Conservation (phyloP, 2,797 vertebrate genomes). For the Eremophila alpestris region DNA sequence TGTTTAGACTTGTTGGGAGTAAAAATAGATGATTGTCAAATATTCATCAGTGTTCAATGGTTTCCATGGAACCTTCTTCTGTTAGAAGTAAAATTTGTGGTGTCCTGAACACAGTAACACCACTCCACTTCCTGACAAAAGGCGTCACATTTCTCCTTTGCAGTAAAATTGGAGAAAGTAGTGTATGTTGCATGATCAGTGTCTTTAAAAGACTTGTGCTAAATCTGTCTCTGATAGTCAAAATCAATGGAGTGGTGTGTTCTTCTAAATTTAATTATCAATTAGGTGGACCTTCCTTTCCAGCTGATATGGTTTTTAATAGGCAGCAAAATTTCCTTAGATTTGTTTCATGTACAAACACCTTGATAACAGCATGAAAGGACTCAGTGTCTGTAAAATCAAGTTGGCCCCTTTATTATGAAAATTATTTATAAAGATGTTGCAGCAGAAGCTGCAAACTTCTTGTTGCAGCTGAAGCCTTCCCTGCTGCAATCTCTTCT, state of each 20-base stretch:
- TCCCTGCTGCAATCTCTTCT: not conserved
- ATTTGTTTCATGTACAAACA: not conserved
- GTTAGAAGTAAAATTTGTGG: not conserved
- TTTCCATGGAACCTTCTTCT: conserved; percentile 37
- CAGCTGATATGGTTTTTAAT: conserved; percentile 20
- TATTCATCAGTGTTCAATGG: not conserved
- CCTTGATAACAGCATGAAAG: not conserved
- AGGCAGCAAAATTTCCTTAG: not conserved
- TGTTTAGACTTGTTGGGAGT: not conserved
- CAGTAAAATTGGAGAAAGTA: not conserved
- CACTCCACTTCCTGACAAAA: not conserved
- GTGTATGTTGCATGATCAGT: not conserved
- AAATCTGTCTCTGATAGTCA: conserved; percentile 1
- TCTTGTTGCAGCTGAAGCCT: not conserved
- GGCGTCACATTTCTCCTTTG: accelerated
- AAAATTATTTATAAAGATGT: not conserved
- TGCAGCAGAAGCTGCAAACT: not conserved
- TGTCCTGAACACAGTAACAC: not conserved
- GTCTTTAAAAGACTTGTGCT: not conserved
- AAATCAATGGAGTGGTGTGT: not conserved
- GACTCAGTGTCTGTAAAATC: not conserved
- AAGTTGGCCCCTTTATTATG: not conserved
- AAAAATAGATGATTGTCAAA: conserved; percentile 6
- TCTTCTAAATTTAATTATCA: conserved; percentile 37
- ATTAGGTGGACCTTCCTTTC: conserved; percentile 28